phyloP scores from a whole-genome alignment of 2,113 vertebrate genomes.

The Halcyon malimbica region DNA sequence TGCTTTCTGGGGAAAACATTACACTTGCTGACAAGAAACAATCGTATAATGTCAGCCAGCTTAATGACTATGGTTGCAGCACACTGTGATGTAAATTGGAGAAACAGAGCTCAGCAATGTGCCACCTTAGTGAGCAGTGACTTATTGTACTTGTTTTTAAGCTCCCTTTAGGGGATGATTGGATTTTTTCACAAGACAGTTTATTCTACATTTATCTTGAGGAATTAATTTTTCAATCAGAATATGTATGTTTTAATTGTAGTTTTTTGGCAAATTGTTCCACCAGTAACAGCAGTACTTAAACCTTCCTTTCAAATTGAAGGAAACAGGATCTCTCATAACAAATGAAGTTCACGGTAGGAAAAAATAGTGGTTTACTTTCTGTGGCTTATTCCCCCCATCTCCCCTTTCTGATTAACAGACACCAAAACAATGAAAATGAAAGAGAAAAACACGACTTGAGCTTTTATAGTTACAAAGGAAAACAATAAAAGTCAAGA shows the following conservation, averaged over 20 bases:
- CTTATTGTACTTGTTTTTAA: neutral
- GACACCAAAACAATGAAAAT: neutral
- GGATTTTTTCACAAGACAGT: neutral
- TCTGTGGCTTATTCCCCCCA: neutral
- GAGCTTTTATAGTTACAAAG: neutral
- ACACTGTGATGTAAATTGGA: conserved; percentile 56
- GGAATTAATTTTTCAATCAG: neutral
- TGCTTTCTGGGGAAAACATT: neutral
- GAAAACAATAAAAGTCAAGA: neutral
- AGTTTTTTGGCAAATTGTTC: neutral
- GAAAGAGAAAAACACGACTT: neutral
- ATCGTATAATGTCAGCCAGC: conserved; percentile 1
- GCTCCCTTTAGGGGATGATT: neutral
- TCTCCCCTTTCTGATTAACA: neutral
- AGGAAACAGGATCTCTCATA: neutral
- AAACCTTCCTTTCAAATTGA: neutral
- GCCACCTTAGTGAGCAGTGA: neutral
- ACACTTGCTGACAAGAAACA: conserved; percentile 39
- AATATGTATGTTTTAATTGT: neutral
- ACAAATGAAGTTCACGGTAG: neutral
- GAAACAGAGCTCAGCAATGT: neutral
- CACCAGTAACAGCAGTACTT: neutral
- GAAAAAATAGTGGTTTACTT: neutral
- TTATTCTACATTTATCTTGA: neutral
- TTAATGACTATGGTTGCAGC: conserved; percentile 33